Evolutionary conservation across 2,797 vertebrate genomes (phyloP).

Genomic region (Columba guinea): DNA sequence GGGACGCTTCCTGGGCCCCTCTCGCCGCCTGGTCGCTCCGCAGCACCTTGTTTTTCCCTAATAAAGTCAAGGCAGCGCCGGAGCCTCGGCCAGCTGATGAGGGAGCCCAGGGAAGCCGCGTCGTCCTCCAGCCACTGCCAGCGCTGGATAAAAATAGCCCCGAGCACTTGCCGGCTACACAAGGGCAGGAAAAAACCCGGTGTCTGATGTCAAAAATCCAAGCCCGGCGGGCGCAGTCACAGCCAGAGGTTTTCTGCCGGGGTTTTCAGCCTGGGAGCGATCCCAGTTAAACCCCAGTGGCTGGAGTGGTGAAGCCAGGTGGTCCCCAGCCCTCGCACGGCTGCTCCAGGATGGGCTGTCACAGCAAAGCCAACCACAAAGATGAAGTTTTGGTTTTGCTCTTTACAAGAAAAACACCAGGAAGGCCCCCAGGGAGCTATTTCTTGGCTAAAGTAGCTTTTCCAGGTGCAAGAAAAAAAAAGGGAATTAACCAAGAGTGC

Average conservation of each 20-base stretch:
- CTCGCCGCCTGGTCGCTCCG: not conserved
- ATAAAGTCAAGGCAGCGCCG: slow-evolving; percentile 56
- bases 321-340: not conserved
- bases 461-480: not conserved
- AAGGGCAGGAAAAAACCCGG: slow-evolving; percentile 49
- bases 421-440: not conserved
- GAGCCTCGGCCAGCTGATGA: slow-evolving; percentile 11
- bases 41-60: slow-evolving; percentile 61
- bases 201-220: slow-evolving; percentile 29
- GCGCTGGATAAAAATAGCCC: slow-evolving; percentile 78
- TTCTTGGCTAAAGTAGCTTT: not conserved
- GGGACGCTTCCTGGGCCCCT: not conserved
- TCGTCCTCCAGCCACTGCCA: slow-evolving; percentile 51
- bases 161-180: not conserved
- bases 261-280: not conserved
- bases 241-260: not conserved
- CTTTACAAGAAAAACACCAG: not conserved
- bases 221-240: not conserved
- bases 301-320: rapidly evolving
- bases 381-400: not conserved
- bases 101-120: not conserved
- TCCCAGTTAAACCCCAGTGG: not conserved
- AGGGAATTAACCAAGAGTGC: not conserved
- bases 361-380: not conserved
- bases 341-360: not conserved